These are phyloP conservation scores for Glaucomys volans DNA, from an alignment of 2,113 vertebrate species.

Conservation along the genomic window DNA sequence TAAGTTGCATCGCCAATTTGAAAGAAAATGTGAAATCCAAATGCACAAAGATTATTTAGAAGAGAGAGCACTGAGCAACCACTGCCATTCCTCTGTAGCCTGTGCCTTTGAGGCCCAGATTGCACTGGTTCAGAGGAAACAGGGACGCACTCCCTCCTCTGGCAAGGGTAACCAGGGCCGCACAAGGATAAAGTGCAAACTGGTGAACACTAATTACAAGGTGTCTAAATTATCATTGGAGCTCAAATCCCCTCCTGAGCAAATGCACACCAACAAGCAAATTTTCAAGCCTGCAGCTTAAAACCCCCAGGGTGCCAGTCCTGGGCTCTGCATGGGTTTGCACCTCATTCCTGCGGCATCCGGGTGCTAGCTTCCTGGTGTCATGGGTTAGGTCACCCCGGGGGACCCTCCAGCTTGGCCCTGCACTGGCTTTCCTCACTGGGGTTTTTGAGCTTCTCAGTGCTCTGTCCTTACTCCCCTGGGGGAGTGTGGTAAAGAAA, in stretches of 20 bases:
- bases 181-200: slow-evolving; percentile 55
- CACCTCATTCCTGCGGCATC: neutral
- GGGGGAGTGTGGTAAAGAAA: neutral
- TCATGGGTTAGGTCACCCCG: neutral
- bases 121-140: slow-evolving; percentile 78
- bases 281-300: neutral
- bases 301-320: neutral
- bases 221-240: slow-evolving; percentile 14
- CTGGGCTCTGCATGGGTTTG: neutral
- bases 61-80: slow-evolving; percentile 79
- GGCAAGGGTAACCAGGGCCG: slow-evolving; percentile 69
- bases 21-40: slow-evolving; percentile 84
- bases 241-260: neutral
- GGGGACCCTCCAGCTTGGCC: neutral
- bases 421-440: neutral
- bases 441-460: neutral
- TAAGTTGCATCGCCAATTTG: slow-evolving; percentile 83
- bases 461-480: neutral
- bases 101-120: slow-evolving; percentile 80
- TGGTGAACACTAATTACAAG: slow-evolving; percentile 36
- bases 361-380: neutral
- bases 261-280: neutral
- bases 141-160: slow-evolving; percentile 63
- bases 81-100: slow-evolving; percentile 70
- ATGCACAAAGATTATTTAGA: slow-evolving; percentile 82